phyloP scores from a whole-genome alignment of 2,888 invertebrate genomes.

The Acrobasis suavella region DNA sequence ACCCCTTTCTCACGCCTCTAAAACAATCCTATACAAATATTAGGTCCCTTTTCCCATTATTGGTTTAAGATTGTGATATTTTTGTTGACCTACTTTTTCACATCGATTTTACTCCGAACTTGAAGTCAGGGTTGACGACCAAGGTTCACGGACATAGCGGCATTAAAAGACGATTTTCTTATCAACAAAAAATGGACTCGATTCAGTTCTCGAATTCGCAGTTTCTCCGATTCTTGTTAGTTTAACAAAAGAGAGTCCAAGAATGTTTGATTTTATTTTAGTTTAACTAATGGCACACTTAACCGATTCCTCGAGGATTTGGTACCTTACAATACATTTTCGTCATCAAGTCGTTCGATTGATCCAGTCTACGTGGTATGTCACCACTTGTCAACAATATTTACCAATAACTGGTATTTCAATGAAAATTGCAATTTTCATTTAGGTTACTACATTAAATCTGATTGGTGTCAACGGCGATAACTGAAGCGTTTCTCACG shows the following conservation, averaged over 20 bases:
- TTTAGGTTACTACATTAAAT: conserved; percentile 5
- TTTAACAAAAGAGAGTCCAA: neutral
- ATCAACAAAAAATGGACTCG: conserved; percentile 6
- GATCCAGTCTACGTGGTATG: neutral
- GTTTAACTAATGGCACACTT: no score
- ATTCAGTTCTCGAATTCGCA: neutral
- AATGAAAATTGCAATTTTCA: neutral
- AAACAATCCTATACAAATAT: conserved; percentile 30
- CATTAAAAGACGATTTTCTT: neutral
- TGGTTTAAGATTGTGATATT: conserved; percentile 21
- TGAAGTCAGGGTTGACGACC: conserved; percentile 15
- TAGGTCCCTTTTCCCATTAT: conserved; percentile 16
- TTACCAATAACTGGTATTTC: neutral
- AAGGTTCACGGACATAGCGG: conserved; percentile 5
- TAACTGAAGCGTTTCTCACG: conserved; percentile 9
- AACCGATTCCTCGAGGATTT: neutral
- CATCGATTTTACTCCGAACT: conserved; percentile 2
- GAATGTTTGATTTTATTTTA: no score
- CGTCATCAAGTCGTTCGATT: neutral
- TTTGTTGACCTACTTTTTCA: conserved; percentile 17
- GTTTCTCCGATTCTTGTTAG: neutral
- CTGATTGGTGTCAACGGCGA: neutral
- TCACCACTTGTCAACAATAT: neutral
- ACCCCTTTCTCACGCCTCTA: conserved; percentile 44
- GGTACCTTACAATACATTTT: neutral